Evolutionary conservation across 92 coral and sea anemone species (phyloP), one percentile per base, ranked within the genome.

Genomic region (Zoanthus sociatus): DNA sequence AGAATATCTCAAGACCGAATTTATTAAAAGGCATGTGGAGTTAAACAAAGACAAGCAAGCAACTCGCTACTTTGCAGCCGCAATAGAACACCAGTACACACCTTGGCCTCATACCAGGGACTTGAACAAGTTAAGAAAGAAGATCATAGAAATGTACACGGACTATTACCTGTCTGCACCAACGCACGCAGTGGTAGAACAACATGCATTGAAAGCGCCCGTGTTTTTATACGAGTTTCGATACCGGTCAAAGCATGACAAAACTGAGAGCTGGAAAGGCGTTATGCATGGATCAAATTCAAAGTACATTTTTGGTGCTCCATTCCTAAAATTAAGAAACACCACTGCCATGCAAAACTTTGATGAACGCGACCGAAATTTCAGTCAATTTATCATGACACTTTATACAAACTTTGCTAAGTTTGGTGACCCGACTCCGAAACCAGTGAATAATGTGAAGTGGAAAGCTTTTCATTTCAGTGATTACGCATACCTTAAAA

Each of bases 351-450:
- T 78, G 6, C 98, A 94, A 73, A 46, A 71, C 11, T 94, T 87
- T 88, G 92, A 89, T 77, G 94, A 93, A 18, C 87, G 76, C 82
- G 98, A 94, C 78, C 78, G 91, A 68, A 93, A 91, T 78, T 85
- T 94, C 70, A 94, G 98, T 82, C 83, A 88, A 58, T 42, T 55
- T 72, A 78, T 94, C 47, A 93, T 94, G 44, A 84, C 92, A 2
- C 85, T 92, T 10, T 93, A 93, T 83, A 94, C 94, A 64, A 94
- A 94, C 89, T 94, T 94, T 86, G 98, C 98, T 78, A 92, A 92
- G 83, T 91, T 89, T 20, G 98, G 96, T 6, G 88, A 94, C 63
- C 98, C 98, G n/a, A 94, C 98, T 13, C 94, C 94, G 0, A 76
- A 76, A 20, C 92, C 96, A 0, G 93, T 94, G 11, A 6, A 67